Evolutionary conservation across 2,113 vertebrate species (phyloP).

Genomic region (Phylloscopus trochilus): DNA sequence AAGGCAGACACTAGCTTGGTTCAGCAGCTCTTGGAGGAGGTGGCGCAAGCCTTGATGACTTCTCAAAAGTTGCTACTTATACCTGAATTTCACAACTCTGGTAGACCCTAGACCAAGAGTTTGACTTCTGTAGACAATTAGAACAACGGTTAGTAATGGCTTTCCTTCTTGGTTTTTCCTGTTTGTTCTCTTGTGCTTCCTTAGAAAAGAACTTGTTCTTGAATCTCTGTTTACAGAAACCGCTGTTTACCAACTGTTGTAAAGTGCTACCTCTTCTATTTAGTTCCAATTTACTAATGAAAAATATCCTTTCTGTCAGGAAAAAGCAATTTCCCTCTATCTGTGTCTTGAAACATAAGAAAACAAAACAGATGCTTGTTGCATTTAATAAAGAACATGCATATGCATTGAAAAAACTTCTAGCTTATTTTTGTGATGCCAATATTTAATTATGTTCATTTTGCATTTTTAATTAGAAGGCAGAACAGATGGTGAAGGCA

Average conservation of each 20-base stretch:
- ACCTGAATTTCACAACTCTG: not conserved
- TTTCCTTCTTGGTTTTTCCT: not conserved
- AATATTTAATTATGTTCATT: slow-evolving; percentile 72
- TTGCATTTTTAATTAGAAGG: slow-evolving; percentile 72
- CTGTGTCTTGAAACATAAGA: slow-evolving; percentile 64
- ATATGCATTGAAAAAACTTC: slow-evolving; percentile 63
- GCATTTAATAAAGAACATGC: slow-evolving; percentile 66
- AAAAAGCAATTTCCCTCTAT: slow-evolving; percentile 59
- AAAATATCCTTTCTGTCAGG: slow-evolving; percentile 61
- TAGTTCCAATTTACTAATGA: slow-evolving; percentile 54
- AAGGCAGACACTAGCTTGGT: not conserved
- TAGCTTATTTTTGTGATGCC: slow-evolving; percentile 67
- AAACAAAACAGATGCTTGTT: slow-evolving; percentile 72
- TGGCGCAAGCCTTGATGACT: not conserved
- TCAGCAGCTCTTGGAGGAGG: not conserved
- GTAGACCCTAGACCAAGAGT: not conserved
- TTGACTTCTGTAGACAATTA: not conserved
- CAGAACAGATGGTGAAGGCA: slow-evolving; percentile 64
- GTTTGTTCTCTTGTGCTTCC: not conserved
- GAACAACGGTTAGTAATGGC: not conserved
- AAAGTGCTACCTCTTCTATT: slow-evolving; percentile 22
- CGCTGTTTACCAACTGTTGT: not conserved
- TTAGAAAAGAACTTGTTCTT: not conserved
- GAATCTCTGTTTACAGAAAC: slow-evolving; percentile 17
- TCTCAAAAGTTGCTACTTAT: not conserved